A percentile compares a stretch with the other conserved stretches of the same genome.
These are phyloP conservation scores for Anguilla megastoma DNA, from an alignment of 2,797 vertebrate genomes.

Conservation along the genomic window DNA sequence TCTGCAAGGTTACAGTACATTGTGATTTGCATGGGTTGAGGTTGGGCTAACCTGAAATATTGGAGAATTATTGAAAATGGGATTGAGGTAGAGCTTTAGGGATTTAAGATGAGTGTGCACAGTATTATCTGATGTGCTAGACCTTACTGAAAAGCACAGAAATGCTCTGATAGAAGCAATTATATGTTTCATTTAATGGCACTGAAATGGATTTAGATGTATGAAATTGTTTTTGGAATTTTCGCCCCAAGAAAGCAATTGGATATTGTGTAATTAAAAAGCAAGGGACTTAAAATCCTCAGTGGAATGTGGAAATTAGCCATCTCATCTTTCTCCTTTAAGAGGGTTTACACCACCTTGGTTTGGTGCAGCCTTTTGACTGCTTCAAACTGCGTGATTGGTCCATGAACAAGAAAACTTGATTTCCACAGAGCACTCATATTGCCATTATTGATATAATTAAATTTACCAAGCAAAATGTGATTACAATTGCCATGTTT, in stretches of 20 bases:
- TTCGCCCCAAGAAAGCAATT: slow-evolving; percentile 67
- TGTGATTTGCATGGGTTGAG: neutral
- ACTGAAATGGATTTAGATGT: neutral
- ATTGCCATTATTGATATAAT: slow-evolving; percentile 20
- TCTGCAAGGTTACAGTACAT: neutral
- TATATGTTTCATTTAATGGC: slow-evolving; percentile 38
- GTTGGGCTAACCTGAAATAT: neutral
- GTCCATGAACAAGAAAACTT: neutral
- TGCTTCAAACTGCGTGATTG: slow-evolving; percentile 7
- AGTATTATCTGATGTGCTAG: neutral
- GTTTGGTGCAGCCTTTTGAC: slow-evolving; percentile 18
- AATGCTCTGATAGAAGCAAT: slow-evolving; percentile 40
- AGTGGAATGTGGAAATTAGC: slow-evolving; percentile 46
- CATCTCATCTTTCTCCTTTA: slow-evolving; percentile 37
- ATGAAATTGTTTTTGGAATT: slow-evolving; percentile 54
- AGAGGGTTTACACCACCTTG: slow-evolving; percentile 22
- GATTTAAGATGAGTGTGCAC: neutral
- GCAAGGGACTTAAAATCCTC: slow-evolving; percentile 41
- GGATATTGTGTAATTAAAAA: slow-evolving; percentile 77
- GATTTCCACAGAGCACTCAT: slow-evolving; percentile 5
- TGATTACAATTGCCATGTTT: slow-evolving; percentile 24
- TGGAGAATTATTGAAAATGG: neutral
- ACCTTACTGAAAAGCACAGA: slow-evolving; percentile 18
- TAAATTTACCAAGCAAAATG: slow-evolving; percentile 4
- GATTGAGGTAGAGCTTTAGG: too few relatives aligned